phyloP scores from a whole-genome alignment of 2,888 invertebrate genomes.

The Diaphora mendica region DNA sequence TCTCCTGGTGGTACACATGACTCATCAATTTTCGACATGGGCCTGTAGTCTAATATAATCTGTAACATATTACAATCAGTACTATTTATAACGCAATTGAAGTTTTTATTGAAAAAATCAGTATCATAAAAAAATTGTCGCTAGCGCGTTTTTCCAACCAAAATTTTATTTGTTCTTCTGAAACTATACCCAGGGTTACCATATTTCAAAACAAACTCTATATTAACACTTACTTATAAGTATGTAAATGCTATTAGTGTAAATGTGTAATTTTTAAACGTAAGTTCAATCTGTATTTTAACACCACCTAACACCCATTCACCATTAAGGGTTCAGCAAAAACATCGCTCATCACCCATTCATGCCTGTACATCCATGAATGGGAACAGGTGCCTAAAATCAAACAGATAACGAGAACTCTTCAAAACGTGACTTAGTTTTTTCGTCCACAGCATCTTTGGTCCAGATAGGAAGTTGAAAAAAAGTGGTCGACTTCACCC shows the following conservation, averaged over 20 bases:
- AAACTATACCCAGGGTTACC: too few relatives aligned
- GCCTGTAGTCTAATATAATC: too few relatives aligned
- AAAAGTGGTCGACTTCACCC: slow-evolving; percentile 48
- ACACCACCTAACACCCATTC: slow-evolving; percentile 9
- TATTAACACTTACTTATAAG: too few relatives aligned
- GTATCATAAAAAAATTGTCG: not conserved
- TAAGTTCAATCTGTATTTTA: slow-evolving; percentile 4
- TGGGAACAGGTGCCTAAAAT: slow-evolving; percentile 57
- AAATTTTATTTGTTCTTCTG: too few relatives aligned
- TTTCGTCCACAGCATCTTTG: slow-evolving; percentile 51
- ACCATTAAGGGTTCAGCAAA: slow-evolving; percentile 1
- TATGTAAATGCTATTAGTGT: too few relatives aligned
- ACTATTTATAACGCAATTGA: too few relatives aligned
- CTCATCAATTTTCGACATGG: too few relatives aligned
- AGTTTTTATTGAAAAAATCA: too few relatives aligned
- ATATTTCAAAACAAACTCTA: too few relatives aligned
- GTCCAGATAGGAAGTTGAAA: slow-evolving; percentile 38
- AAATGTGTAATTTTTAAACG: slow-evolving; percentile 3
- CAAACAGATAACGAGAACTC: slow-evolving; percentile 69
- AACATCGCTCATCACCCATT: slow-evolving; percentile 31
- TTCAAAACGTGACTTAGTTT: slow-evolving; percentile 62
- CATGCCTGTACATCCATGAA: slow-evolving; percentile 33
- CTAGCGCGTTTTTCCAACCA: not conserved
- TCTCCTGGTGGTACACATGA: too few relatives aligned
- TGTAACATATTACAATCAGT: too few relatives aligned